A percentile compares a stretch with the other conserved stretches of the same genome.
These are phyloP conservation scores for Urocynchramus pylzowi DNA, from an alignment of 2,113 vertebrate species.

Conservation along the genomic window DNA sequence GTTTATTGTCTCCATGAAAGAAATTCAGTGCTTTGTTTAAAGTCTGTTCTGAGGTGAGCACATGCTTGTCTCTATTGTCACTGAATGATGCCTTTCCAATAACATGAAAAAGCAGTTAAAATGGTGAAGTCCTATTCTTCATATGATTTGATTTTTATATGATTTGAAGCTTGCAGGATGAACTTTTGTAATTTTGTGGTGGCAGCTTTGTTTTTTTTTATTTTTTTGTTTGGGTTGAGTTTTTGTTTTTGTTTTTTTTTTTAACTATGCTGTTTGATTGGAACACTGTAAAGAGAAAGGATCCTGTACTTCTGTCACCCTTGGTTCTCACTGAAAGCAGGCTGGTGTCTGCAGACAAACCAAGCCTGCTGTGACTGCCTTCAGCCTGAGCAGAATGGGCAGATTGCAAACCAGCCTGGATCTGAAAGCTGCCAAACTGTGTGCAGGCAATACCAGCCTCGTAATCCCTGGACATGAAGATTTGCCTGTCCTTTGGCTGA, in stretches of 20 bases:
- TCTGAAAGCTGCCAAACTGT: not conserved
- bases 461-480: not conserved
- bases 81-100: not conserved
- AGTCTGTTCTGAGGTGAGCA: not conserved
- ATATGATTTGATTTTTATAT: not conserved
- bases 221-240: not conserved
- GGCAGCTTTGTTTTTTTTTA: fast-evolving
- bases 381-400: not conserved
- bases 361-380: not conserved
- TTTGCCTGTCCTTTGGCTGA: not conserved
- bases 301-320: not conserved
- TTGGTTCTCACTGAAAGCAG: not conserved
- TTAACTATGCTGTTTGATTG: not conserved
- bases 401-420: not conserved
- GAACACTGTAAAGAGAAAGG: not conserved
- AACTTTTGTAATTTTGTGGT: not conserved
- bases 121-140: not conserved
- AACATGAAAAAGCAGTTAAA: fast-evolving
- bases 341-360: not conserved
- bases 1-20: not conserved
- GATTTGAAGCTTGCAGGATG: not conserved
- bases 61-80: not conserved
- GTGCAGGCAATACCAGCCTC: not conserved
- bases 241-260: not conserved
- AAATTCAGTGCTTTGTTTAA: not conserved